Evolutionary conservation across 2,113 vertebrate genomes (phyloP).

Genomic region (Pseudopodoces humilis): DNA sequence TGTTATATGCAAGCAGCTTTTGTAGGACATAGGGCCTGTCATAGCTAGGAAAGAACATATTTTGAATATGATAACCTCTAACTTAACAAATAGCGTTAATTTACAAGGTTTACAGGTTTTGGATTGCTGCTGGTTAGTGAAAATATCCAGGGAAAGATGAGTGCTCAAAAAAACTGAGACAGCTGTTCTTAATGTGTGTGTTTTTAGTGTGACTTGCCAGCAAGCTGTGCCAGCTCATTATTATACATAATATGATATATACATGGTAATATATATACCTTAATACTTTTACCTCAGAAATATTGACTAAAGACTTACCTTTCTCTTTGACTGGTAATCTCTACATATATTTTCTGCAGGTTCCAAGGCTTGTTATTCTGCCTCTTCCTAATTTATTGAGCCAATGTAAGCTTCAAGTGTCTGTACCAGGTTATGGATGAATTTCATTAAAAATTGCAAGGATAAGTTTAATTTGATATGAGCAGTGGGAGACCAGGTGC

Average conservation of each 20-base stretch:
- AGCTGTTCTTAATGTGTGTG: neutral
- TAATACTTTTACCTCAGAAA: neutral
- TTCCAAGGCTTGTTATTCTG: neutral
- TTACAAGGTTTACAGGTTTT: neutral
- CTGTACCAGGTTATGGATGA: neutral
- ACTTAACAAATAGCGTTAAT: neutral
- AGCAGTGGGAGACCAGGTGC: neutral
- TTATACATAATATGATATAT: neutral
- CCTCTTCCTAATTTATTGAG: conserved; percentile 30
- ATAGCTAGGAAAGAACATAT: neutral
- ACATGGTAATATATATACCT: neutral
- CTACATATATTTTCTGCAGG: neutral
- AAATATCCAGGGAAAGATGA: neutral
- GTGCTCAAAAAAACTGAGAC: neutral
- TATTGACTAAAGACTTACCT: neutral
- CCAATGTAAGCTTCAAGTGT: neutral
- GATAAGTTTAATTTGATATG: neutral
- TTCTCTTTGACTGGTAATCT: neutral
- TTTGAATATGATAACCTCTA: neutral
- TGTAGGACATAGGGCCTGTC: neutral
- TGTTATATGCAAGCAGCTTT: neutral
- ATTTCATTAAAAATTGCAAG: neutral
- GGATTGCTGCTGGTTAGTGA: neutral
- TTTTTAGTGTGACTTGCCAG: conserved; percentile 4
- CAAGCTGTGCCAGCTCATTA: neutral